phyloP scores from a whole-genome alignment of 2,113 vertebrate species.

The Lampris megalopsis region DNA sequence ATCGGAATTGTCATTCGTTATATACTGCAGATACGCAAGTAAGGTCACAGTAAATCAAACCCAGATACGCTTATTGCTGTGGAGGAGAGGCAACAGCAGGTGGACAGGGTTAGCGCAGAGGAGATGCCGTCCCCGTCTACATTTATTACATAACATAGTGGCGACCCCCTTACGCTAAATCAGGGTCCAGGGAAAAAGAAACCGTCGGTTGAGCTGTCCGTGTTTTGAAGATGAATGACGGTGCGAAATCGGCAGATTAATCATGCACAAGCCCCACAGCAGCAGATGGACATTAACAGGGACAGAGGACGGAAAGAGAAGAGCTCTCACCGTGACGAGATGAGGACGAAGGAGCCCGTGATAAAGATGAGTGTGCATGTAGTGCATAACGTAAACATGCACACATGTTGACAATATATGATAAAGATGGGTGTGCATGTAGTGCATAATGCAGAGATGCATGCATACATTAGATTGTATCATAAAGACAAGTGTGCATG shows the following conservation, averaged over 20 bases:
- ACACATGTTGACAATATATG: too few relatives aligned
- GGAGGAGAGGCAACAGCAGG: constrained; percentile 66
- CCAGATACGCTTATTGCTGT: constrained; percentile 64
- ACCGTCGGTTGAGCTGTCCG: neutral
- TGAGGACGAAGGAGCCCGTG: neutral
- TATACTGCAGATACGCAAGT: constrained; percentile 47
- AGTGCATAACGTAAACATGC: too few relatives aligned
- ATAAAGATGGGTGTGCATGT: too few relatives aligned
- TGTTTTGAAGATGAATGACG: constrained; percentile 31
- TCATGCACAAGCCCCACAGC: constrained; percentile 12
- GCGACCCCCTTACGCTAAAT: constrained; percentile 52
- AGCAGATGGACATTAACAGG: constrained; percentile 14
- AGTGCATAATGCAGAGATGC: too few relatives aligned
- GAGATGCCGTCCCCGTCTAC: constrained; percentile 48
- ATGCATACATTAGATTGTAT: too few relatives aligned
- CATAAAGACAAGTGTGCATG: too few relatives aligned
- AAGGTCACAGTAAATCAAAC: constrained; percentile 70
- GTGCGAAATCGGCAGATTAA: constrained; percentile 22
- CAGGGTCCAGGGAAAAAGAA: constrained; percentile 27
- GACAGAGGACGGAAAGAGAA: constrained; percentile 14
- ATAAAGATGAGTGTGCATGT: too few relatives aligned
- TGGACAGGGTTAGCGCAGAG: constrained; percentile 53
- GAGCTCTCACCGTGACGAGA: constrained; percentile 14
- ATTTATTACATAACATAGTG: constrained; percentile 66
- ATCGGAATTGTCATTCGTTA: constrained; percentile 51